Conservation (phyloP, 2,113 vertebrate species). For the Colossoma macropomum region DNA sequence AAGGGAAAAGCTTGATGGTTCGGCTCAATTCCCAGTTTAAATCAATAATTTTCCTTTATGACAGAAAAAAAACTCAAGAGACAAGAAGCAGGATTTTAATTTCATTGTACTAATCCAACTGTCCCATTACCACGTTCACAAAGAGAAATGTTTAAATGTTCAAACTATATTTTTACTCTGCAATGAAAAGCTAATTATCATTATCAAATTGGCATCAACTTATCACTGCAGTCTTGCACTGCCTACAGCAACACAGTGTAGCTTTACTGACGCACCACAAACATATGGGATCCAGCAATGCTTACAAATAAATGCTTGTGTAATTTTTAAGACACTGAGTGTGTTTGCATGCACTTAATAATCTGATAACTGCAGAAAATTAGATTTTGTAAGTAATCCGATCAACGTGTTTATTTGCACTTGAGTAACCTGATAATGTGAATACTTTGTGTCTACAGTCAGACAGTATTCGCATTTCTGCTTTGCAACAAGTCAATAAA, state of each 20-base stretch:
- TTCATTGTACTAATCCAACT: background rate
- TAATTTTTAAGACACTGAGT: slow-evolving; percentile 9
- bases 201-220: slow-evolving; percentile 1
- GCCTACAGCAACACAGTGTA: background rate
- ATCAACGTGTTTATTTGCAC: no score
- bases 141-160: background rate
- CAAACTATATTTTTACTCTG: background rate
- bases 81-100: background rate
- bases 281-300: background rate
- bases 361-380: no score
- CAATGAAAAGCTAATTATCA: slow-evolving; percentile 2
- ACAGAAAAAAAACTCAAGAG: slow-evolving; percentile 13
- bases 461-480: no score
- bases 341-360: no score
- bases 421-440: no score
- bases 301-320: slow-evolving; percentile 1
- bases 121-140: background rate
- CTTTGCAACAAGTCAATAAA: no score
- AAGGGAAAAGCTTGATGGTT: slow-evolving; percentile 14
- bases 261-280: background rate
- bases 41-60: slow-evolving; percentile 17
- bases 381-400: no score
- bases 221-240: background rate
- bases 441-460: no score
- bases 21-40: slow-evolving; percentile 21